A percentile compares a stretch with the other conserved stretches of the same genome.
phyloP scores from a whole-genome alignment of 92 coral and sea anemone genomes.

The Epizoanthus ramosus region DNA sequence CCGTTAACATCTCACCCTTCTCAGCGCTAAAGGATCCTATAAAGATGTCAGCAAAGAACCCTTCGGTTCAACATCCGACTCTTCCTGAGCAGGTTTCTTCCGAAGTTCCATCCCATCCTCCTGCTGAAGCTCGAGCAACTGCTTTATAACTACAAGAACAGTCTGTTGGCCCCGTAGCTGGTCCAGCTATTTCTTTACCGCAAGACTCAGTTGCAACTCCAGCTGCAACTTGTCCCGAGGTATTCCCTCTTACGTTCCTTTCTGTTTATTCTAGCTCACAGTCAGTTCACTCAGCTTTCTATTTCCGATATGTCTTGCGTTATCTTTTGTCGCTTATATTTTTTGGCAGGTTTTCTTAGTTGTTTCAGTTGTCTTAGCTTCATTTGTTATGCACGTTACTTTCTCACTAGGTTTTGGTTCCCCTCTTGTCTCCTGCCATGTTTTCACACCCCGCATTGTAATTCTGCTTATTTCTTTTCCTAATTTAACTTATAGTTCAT shows the following conservation, averaged over 20 bases:
- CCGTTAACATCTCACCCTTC: slow-evolving; percentile 21
- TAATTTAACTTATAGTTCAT: too few relatives aligned
- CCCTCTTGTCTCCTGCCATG: too few relatives aligned
- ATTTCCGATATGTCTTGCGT: too few relatives aligned
- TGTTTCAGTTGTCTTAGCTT: too few relatives aligned
- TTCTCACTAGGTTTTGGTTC: too few relatives aligned
- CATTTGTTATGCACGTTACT: too few relatives aligned
- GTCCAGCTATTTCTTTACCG: slow-evolving; percentile 27
- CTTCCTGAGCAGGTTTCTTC: slow-evolving; percentile 32
- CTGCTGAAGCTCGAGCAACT: slow-evolving; percentile 23
- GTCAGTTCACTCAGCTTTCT: too few relatives aligned
- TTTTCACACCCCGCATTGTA: too few relatives aligned
- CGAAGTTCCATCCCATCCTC: slow-evolving; percentile 33
- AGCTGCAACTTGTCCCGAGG: not conserved
- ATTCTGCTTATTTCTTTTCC: too few relatives aligned
- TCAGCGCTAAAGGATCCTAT: not conserved
- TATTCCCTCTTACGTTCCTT: slow-evolving; percentile 6
- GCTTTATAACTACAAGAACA: not conserved
- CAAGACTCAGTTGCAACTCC: not conserved
- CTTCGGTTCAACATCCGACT: slow-evolving; percentile 32
- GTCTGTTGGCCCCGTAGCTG: not conserved
- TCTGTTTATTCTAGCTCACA: too few relatives aligned
- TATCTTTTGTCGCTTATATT: too few relatives aligned
- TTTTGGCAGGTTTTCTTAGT: not conserved
- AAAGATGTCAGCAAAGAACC: slow-evolving; percentile 20